These are phyloP conservation scores for Astur gentilis DNA, from an alignment of 2,113 vertebrate genomes.

Conservation along the genomic window DNA sequence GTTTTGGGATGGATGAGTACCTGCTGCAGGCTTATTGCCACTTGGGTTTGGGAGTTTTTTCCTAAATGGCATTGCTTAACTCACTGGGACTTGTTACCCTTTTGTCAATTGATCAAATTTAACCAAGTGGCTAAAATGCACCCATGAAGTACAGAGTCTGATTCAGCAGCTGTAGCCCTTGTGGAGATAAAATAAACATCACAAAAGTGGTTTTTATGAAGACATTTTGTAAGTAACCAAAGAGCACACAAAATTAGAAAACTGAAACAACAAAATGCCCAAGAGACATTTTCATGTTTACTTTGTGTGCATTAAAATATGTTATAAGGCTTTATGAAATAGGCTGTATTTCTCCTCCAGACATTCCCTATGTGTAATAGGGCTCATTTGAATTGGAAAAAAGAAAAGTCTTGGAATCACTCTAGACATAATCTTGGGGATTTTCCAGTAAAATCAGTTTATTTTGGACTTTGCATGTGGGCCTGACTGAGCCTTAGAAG, in stretches of 20 bases:
- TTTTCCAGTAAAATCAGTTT: slow-evolving; percentile 52
- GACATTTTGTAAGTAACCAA: not conserved
- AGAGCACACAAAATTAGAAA: not conserved
- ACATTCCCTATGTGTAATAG: not conserved
- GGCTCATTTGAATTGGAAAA: slow-evolving; percentile 54
- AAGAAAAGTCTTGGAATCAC: slow-evolving; percentile 20
- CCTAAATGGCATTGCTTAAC: not conserved
- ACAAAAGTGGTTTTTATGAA: not conserved
- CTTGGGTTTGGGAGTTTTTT: not conserved
- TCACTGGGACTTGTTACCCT: not conserved
- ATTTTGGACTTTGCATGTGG: slow-evolving; percentile 21
- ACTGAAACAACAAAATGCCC: not conserved
- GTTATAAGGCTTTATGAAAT: not conserved
- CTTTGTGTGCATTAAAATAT: not conserved
- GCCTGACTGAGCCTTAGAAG: slow-evolving; percentile 17
- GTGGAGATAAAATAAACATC: not conserved
- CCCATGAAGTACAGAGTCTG: not conserved
- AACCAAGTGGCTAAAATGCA: not conserved
- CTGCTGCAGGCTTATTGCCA: not conserved
- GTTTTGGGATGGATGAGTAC: not conserved
- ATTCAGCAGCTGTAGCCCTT: not conserved
- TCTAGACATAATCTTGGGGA: slow-evolving; percentile 41
- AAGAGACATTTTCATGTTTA: slow-evolving; percentile 11
- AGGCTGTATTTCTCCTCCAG: slow-evolving; percentile 17
- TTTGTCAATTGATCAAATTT: not conserved